Conservation (phyloP, 2,888 invertebrate genomes). For the Spodoptera picta region DNA sequence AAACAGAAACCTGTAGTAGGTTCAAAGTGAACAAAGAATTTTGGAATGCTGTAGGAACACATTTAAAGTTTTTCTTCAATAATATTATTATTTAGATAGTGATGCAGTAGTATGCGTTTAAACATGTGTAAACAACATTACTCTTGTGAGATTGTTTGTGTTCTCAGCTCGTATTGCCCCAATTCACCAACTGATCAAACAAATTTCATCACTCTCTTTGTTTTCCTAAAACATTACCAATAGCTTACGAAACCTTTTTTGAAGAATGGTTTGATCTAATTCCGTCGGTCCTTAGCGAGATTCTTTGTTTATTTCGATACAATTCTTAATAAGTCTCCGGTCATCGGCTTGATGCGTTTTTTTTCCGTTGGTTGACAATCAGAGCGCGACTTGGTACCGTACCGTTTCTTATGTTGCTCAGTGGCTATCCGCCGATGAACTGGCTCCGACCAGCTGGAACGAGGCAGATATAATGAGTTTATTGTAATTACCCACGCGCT, state of each 20-base stretch:
- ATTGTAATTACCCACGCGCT: slow-evolving; percentile 68
- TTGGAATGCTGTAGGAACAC: no score
- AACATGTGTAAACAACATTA: slow-evolving; percentile 17
- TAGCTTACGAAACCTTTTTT: no score
- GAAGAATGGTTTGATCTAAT: slow-evolving; percentile 8
- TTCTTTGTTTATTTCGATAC: slow-evolving; percentile 40
- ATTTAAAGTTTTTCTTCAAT: background rate
- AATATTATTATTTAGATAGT: no score
- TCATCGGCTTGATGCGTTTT: slow-evolving; percentile 68
- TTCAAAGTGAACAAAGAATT: slow-evolving; percentile 12
- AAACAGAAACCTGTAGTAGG: slow-evolving; percentile 24
- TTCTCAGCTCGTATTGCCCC: slow-evolving; percentile 16
- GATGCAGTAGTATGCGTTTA: background rate
- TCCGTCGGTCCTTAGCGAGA: slow-evolving; percentile 1
- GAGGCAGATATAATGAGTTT: slow-evolving; percentile 68
- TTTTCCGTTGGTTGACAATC: slow-evolving; percentile 66
- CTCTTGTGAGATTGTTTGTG: slow-evolving; percentile 28
- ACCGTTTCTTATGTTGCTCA: slow-evolving; percentile 76
- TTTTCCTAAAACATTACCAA: slow-evolving; percentile 5
- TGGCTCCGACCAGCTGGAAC: slow-evolving; percentile 74
- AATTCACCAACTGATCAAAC: slow-evolving; percentile 34
- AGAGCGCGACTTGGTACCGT: slow-evolving; percentile 79
- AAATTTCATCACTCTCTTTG: slow-evolving; percentile 12
- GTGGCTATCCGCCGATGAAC: slow-evolving; percentile 70
- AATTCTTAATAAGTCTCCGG: slow-evolving; percentile 53